Evolutionary conservation across 2,888 invertebrate species (phyloP), one percentile per base, ranked within the genome.

Genomic region (Nomada fucata): DNA sequence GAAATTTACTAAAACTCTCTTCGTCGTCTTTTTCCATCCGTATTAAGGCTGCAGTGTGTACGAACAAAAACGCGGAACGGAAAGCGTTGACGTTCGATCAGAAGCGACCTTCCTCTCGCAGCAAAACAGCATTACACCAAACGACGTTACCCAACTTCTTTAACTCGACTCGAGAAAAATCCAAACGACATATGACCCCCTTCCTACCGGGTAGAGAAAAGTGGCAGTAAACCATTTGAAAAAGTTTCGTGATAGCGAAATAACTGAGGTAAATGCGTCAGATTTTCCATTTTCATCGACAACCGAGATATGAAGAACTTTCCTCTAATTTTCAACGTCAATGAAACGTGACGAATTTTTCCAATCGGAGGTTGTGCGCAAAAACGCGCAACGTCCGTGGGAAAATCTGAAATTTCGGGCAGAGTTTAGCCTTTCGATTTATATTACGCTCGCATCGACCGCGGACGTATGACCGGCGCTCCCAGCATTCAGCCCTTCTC

Each of bases 361-460:
- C n/a, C 47, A 26, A 26, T 53, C 36, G 15, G 18, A 44, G 15
- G 47, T 18, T 26, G 26, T 10, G 23, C n/a, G 10, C 13, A 47
- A 47, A 50, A n/a, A 7, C 36, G 36, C 15, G 36, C 60, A n/a
- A 18, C 11, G 26, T n/a, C 26, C 26, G 47, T 55, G 65, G 65
- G 75, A 79, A 83, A 86, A 87, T 87, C 82, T 76, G 79, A 80
- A 88, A 89, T 88, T 85, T 88, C 86, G 76, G 81, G 69, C 82
- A 15, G 77, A 72, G 79, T 82, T 86, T 86, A 79, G 73, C 79
- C 79, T 83, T 85, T 79, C 84, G 85, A 90, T 92, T 92, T 90
- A 89, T 89, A 91, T 89, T 88, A 84, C 85, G 68, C 79, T 84
- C 85, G 76, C 84, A 86, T 88, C 86, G 88, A 73, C 73, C 23